Evolutionary conservation across 2,888 invertebrate genomes (phyloP).

Genomic region (Aphidius colemani): DNA sequence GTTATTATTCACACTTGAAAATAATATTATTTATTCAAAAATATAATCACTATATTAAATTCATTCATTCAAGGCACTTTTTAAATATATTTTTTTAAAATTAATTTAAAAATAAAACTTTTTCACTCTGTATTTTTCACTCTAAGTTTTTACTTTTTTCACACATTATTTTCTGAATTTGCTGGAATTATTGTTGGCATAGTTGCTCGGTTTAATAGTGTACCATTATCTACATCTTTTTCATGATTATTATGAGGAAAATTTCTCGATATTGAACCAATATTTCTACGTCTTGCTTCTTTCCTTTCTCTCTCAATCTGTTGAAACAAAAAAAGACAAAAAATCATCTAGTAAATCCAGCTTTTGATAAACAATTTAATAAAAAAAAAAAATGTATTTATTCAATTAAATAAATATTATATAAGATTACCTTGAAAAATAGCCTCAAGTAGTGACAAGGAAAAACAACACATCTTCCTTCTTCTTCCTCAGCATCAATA

Average conservation of each 20-base stretch:
- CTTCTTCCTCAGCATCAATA: slow-evolving; percentile 84
- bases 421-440: slow-evolving; percentile 66
- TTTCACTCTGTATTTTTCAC: too few relatives aligned
- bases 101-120: too few relatives aligned
- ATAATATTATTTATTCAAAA: too few relatives aligned
- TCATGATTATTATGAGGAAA: slow-evolving; percentile 41
- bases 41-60: too few relatives aligned
- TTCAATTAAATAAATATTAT: not conserved
- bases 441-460: slow-evolving; percentile 82
- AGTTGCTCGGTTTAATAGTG: slow-evolving; percentile 45
- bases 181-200: slow-evolving; percentile 45
- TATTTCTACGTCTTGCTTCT: slow-evolving; percentile 52
- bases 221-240: slow-evolving; percentile 53
- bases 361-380: not conserved
- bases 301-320: slow-evolving; percentile 58
- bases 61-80: too few relatives aligned
- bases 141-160: slow-evolving; percentile 10
- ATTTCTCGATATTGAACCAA: slow-evolving; percentile 36
- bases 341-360: not conserved
- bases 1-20: too few relatives aligned
- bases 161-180: slow-evolving; percentile 48
- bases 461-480: slow-evolving; percentile 81
- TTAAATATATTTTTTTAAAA: too few relatives aligned
- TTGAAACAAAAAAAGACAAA: slow-evolving; percentile 4
- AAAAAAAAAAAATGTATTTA: slow-evolving; percentile 11